phyloP scores from a whole-genome alignment of 1,140 invertebrate species.

The Drosophila mauritiana region DNA sequence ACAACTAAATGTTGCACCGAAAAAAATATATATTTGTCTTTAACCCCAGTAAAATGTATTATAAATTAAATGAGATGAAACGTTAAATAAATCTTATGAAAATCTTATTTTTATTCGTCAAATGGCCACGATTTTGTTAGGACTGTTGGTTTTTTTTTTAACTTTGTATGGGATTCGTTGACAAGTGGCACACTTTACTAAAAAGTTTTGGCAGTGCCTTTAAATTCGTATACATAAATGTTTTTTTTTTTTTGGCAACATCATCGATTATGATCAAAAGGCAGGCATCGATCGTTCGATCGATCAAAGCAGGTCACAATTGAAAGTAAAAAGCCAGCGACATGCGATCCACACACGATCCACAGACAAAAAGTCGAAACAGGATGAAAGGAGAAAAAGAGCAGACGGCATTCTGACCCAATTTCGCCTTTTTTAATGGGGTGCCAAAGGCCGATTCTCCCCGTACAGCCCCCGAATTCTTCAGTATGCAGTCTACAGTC shows the following conservation, averaged over 20 bases:
- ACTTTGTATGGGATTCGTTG: no score
- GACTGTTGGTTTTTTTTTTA: no score
- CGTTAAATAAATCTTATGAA: no score
- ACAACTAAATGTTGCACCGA: constrained; percentile 34
- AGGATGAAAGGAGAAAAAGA: constrained; percentile 57
- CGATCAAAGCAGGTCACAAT: constrained; percentile 77
- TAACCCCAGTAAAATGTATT: background rate
- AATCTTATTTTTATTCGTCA: no score
- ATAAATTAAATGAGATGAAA: background rate
- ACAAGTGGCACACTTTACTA: no score
- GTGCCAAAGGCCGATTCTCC: constrained; percentile 72
- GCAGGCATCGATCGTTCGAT: constrained; percentile 59
- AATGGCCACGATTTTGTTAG: no score
- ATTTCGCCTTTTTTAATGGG: constrained; percentile 77
- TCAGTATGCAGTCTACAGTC: background rate
- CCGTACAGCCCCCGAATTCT: background rate
- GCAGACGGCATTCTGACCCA: constrained; percentile 62
- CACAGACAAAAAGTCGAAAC: constrained; percentile 39
- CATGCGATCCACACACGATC: constrained; percentile 51
- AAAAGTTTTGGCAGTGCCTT: constrained; percentile 13
- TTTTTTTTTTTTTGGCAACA: constrained; percentile 70
- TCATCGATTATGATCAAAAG: constrained; percentile 80
- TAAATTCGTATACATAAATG: constrained; percentile 30
- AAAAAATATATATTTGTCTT: background rate
- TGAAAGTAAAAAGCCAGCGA: constrained; percentile 75